Percentiles rank a stretch among this genome's conserved stretches.
Conservation (phyloP, 2,797 vertebrate genomes). For the Nyctibius grandis region DNA sequence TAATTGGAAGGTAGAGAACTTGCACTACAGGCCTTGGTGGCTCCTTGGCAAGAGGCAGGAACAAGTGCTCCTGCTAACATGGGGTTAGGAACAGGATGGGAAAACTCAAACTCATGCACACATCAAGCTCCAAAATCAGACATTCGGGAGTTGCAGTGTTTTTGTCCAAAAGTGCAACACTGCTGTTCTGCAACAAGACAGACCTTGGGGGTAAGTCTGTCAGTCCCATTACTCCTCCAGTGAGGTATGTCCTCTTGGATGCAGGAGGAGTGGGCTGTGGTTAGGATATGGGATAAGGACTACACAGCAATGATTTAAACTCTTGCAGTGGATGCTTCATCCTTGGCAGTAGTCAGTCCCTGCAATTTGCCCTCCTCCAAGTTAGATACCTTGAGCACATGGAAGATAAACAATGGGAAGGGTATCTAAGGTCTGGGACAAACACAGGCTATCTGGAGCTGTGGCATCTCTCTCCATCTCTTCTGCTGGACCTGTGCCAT, state of each 20-base stretch:
- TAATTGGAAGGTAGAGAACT: not conserved
- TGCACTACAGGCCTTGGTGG: not conserved
- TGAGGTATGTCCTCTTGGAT: not conserved
- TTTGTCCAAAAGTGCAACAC: not conserved
- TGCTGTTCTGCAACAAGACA: not conserved
- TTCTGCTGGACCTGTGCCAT: not conserved
- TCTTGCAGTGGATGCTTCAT: not conserved
- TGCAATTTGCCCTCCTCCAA: not conserved
- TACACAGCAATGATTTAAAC: not conserved
- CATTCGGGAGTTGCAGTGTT: not conserved
- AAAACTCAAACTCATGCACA: not conserved
- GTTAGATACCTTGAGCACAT: not conserved
- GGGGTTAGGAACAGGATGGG: not conserved
- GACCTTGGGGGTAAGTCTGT: not conserved
- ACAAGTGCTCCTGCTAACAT: not conserved
- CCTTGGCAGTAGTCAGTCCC: not conserved
- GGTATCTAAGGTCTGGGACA: not conserved
- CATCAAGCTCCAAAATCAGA: not conserved
- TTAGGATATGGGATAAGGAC: not conserved
- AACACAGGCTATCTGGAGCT: not conserved
- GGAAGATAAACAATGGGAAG: not conserved
- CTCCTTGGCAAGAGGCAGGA: not conserved
- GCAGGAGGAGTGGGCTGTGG: not conserved
- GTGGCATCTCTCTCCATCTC: not conserved
- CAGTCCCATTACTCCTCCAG: not conserved